Evolutionary conservation across 2,888 invertebrate genomes (phyloP).

Genomic region (Archaeoteleia sp.): DNA sequence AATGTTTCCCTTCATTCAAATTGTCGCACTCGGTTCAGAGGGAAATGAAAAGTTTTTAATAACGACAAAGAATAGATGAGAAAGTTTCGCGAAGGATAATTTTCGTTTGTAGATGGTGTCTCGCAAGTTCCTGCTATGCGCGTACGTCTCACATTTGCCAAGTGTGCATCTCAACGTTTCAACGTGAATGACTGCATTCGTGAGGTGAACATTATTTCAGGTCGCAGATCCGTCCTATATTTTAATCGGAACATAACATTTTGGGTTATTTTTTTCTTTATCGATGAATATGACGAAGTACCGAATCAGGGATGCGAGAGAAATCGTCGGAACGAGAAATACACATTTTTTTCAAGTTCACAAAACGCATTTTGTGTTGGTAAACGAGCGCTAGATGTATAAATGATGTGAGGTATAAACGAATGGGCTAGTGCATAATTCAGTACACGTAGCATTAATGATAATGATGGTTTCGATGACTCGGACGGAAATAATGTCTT

Average conservation of each 20-base stretch:
- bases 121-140: too few relatives aligned
- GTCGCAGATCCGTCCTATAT: slow-evolving; percentile 32
- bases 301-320: slow-evolving; percentile 17
- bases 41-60: slow-evolving; percentile 1
- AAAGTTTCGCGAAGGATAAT: neutral
- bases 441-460: slow-evolving; percentile 1
- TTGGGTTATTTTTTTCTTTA: slow-evolving; percentile 13
- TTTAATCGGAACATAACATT: slow-evolving; percentile 2
- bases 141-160: neutral
- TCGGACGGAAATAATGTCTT: neutral
- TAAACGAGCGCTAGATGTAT: too few relatives aligned
- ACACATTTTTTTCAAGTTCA: neutral
- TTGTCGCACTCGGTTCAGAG: neutral
- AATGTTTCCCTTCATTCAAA: slow-evolving; percentile 11
- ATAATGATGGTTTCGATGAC: neutral
- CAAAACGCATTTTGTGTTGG: neutral
- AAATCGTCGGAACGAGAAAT: neutral
- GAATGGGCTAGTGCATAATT: slow-evolving; percentile 15
- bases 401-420: neutral
- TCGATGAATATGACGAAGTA: slow-evolving; percentile 8
- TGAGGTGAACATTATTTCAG: neutral
- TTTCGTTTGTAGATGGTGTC: neutral
- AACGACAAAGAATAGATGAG: neutral
- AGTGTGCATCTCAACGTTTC: neutral
- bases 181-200: neutral